Evolutionary conservation across 1,140 invertebrate species (phyloP).

Genomic region (Brachionus rotundiformis): DNA sequence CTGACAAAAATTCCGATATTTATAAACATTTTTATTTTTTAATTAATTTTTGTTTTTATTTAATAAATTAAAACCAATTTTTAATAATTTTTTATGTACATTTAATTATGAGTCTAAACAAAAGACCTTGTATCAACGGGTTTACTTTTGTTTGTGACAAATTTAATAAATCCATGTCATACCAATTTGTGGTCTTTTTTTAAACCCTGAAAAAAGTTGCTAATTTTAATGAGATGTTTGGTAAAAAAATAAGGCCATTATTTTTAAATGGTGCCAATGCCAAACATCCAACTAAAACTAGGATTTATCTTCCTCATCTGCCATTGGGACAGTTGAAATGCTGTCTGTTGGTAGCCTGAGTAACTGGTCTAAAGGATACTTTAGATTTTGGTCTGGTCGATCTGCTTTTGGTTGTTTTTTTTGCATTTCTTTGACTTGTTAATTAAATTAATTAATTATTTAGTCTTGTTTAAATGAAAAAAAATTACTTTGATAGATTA

Average conservation of each 20-base stretch:
- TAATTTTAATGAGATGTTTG: neutral
- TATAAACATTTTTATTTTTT: neutral
- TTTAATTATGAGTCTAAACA: neutral
- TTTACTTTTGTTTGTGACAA: constrained; percentile 27
- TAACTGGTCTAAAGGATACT: neutral
- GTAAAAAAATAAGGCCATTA: neutral
- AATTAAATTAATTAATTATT: neutral
- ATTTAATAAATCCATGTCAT: neutral
- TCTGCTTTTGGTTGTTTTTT: neutral
- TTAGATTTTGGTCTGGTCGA: neutral
- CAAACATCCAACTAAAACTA: neutral
- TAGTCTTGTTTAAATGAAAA: neutral
- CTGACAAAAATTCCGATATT: constrained; percentile 6
- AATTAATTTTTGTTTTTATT: neutral
- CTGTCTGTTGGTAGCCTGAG: neutral
- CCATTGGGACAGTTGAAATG: constrained; percentile 19
- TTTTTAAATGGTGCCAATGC: neutral
- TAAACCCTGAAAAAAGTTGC: neutral
- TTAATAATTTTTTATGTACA: neutral
- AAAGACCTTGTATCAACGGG: neutral
- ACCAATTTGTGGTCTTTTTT: neutral
- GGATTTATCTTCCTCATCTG: constrained; percentile 14
- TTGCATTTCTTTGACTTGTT: neutral
- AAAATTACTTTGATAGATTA: constrained; percentile 1
- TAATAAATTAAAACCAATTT: constrained; percentile 1